These are phyloP conservation scores for Punctoribates punctum DNA, from an alignment of 2,888 invertebrate genomes.

Conservation along the genomic window DNA sequence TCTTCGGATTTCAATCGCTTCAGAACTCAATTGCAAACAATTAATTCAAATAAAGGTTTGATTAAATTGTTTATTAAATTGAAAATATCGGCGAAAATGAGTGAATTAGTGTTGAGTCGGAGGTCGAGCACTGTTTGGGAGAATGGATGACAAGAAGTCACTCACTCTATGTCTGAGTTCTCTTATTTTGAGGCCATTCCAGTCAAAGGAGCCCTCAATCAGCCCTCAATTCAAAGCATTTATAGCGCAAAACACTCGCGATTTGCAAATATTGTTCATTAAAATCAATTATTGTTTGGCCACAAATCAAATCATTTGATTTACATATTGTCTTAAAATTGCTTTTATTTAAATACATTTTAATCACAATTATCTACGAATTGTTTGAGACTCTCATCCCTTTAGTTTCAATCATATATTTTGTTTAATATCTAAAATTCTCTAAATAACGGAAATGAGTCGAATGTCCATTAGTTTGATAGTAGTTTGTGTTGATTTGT, in stretches of 20 bases:
- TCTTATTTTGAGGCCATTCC: slow-evolving; percentile 2
- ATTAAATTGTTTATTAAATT: background rate
- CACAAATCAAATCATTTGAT: too few relatives aligned
- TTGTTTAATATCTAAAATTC: too few relatives aligned
- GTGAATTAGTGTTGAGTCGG: background rate
- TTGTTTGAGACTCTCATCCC: too few relatives aligned
- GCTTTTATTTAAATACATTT: too few relatives aligned
- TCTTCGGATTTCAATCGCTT: background rate
- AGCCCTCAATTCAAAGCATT: background rate
- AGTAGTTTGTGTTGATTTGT: too few relatives aligned
- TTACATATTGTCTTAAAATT: too few relatives aligned
- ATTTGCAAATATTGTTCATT: background rate
- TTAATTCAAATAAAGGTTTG: background rate
- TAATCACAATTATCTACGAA: too few relatives aligned
- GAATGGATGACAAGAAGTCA: background rate
- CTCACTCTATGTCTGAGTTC: background rate
- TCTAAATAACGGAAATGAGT: too few relatives aligned
- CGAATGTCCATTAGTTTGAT: too few relatives aligned
- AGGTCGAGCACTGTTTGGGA: background rate
- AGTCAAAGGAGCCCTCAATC: background rate
- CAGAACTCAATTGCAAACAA: background rate
- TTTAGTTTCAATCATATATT: too few relatives aligned
- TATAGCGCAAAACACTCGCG: background rate
- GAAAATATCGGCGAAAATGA: too few relatives aligned
- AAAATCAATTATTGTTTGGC: too few relatives aligned